Base-by-base conservation (phyloP, 2,888 invertebrate species). In the Phlogophora meticulosa region DNA sequence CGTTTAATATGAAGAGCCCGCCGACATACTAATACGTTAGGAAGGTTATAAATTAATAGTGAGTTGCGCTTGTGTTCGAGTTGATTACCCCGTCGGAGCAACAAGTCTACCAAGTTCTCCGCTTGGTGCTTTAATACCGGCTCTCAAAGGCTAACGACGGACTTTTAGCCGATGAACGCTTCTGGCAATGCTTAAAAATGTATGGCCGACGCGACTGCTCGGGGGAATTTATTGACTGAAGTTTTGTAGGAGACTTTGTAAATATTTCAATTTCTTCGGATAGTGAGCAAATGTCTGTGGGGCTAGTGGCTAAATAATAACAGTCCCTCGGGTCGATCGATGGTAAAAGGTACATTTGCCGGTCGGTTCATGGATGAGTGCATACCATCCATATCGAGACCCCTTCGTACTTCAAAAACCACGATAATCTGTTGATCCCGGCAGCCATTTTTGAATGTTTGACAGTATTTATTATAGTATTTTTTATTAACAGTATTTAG, bases 71-170 rank as follows among this genome's bases (percentile, higher is more conserved):
- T 45, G 66, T 63, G 49, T 68, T 59, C 52, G 43, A 69, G 61
- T 66, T 76, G 58, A 80, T 79, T 61, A 69, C 68, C 51, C 38
- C 22, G 56, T 9, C 46, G 34, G 34, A 43, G 80, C 80, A 76
- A 79, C 76, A 76, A 80, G 80, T 80, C 58, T 7, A 13, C 55
- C n/a, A 66, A 77, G 46, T 64, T 64, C 49, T 17, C 32, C 48
- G 57, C 43, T 59, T 55, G 59, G 57, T 63, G 43, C 45, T 53
- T 24, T 32, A 59, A 34, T 76, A 32, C 22, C 17, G 5, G 42
- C 45, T 45, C 34, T 45, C 56, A 52, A 59, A 52, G 36, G 65
- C 40, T 49, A 40, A 53, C 48, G 46, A 28, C 43, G 45, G 15
- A 72, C 55, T 56, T 73, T 58, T 38, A 61, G 43, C 36, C 62